Base-by-base conservation (phyloP, 2,797 vertebrate genomes). In the Cottoperca gobio region DNA sequence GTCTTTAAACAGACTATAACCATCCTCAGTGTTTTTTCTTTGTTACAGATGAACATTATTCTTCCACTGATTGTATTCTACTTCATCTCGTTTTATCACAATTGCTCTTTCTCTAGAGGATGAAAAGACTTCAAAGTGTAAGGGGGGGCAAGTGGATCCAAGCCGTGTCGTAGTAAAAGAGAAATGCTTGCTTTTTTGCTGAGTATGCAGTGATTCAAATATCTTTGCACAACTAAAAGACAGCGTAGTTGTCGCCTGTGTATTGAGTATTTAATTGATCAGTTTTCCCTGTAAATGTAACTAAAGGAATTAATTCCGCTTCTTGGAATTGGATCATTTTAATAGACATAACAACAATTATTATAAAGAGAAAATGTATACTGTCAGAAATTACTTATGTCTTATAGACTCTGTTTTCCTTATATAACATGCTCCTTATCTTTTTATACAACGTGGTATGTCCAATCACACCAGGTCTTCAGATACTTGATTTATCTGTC, bases 1-100 rank as follows among this genome's bases (percentile, higher is more conserved):
- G 69, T 75, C 63, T 82, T 80, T 73, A 74, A 86, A 59, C 73
- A n/a, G 59, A 78, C 62, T 69, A 23, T 19, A 73, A 65, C 61
- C 73, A 67, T 79, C 63, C 24, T 49, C 31, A 73, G 31, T 62
- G 12, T 77, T 70, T 75, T 49, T 33, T 49, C 53, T 76, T 71
- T 74, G 24, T 70, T 66, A 55, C 37, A 66, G 64, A 69, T 17
- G 45, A 59, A 46, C 58, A 59, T 69, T 61, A 62, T 24, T 67
- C 75, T 53, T 66, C 19, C 59, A 8, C 55, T 53, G 21, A 68
- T 61, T 76, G 71, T 40, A 43, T 77, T 70, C 33, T 37, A 45
- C 43, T 81, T 75, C 33, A 58, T 78, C 28, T 46, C 26, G 26
- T 76, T 73, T 43, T 63, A 52, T 65, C 55, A 31, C 39, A 23